Percentiles rank a stretch among this genome's conserved stretches.
Evolutionary conservation across 2,888 invertebrate species (phyloP).

Genomic region (Eudasyphora cyanicolor): DNA sequence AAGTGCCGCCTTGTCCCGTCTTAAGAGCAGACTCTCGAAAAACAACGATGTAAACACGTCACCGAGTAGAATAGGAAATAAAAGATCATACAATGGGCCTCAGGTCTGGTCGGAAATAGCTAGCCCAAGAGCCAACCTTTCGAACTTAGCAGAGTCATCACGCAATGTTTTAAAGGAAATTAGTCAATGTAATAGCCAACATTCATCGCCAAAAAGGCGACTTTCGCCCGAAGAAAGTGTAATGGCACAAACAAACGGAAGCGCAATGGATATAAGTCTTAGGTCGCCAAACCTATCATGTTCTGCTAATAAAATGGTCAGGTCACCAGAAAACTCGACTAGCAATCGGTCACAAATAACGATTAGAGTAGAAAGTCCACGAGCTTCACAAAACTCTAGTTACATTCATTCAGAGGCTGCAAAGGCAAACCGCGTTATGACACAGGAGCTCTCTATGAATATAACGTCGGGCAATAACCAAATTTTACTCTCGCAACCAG

Average conservation of each 20-base stretch:
- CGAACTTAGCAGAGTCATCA: too few relatives aligned
- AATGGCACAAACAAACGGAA: neutral
- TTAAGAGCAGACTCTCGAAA: too few relatives aligned
- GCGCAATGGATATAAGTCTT: neutral
- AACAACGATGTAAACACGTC: too few relatives aligned
- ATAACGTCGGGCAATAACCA: neutral
- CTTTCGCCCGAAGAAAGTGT: neutral
- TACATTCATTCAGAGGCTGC: neutral
- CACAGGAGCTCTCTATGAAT: neutral
- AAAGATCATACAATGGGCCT: too few relatives aligned
- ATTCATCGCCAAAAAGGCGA: neutral
- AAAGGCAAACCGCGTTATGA: neutral
- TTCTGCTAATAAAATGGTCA: neutral
- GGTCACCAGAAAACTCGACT: neutral
- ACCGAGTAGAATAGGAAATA: too few relatives aligned
- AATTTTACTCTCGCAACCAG: neutral
- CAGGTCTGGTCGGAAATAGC: too few relatives aligned
- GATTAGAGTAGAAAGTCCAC: neutral
- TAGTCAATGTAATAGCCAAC: neutral
- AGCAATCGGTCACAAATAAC: slow-evolving; percentile 19
- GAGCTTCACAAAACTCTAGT: too few relatives aligned
- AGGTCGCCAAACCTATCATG: neutral
- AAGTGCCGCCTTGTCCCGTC: too few relatives aligned
- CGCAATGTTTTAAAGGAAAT: neutral
- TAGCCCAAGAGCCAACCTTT: too few relatives aligned